A percentile compares a stretch with the other conserved stretches of the same genome.
These are phyloP conservation scores for Drosophila tsacasi DNA, from an alignment of 1,140 invertebrate species.

Conservation along the genomic window DNA sequence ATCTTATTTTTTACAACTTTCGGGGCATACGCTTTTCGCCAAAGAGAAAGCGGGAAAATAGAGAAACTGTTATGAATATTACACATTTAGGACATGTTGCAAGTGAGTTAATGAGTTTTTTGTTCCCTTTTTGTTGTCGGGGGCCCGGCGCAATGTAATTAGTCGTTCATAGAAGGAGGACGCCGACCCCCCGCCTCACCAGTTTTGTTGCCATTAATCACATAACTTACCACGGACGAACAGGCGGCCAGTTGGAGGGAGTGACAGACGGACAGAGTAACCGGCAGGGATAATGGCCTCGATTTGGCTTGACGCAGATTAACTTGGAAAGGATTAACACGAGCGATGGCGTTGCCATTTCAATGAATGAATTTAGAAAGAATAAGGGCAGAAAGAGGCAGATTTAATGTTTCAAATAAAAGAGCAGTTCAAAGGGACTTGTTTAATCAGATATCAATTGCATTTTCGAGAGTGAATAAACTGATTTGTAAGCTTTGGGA, in stretches of 20 bases:
- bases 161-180: constrained; percentile 39
- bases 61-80: constrained; percentile 59
- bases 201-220: constrained; percentile 54
- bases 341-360: not conserved
- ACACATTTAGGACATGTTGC: constrained; percentile 46
- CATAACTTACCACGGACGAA: constrained; percentile 31
- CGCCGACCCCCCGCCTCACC: not conserved
- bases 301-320: constrained; percentile 26
- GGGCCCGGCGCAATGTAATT: constrained; percentile 44
- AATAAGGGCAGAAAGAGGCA: not conserved
- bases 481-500: not conserved
- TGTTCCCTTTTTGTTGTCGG: constrained; percentile 37
- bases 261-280: constrained; percentile 15
- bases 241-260: constrained; percentile 28
- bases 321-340: constrained; percentile 34
- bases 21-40: constrained; percentile 30
- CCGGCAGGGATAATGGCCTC: constrained; percentile 5
- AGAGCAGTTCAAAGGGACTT: not conserved
- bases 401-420: constrained; percentile 4
- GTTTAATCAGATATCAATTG: not conserved
- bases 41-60: constrained; percentile 11
- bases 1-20: constrained; percentile 24
- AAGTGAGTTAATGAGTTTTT: constrained; percentile 64
- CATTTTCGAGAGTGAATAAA: not conserved
- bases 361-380: not conserved